Base-by-base conservation (phyloP, 1,140 invertebrate species). In the Dreissena rostriformis region DNA sequence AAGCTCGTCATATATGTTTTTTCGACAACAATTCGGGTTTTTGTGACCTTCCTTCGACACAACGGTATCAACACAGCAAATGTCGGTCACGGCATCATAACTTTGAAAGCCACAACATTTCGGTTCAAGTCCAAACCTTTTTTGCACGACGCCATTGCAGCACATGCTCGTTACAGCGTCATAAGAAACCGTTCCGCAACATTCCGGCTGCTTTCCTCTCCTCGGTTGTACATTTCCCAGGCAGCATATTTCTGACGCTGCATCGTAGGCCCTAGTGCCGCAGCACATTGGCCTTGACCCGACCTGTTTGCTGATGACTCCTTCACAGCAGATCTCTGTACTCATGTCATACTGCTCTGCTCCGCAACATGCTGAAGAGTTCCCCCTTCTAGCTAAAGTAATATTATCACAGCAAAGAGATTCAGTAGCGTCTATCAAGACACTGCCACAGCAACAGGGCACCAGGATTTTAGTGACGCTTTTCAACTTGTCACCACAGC, bases 251-350 rank as follows among this genome's bases (percentile, higher is more conserved):
- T 84, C 75, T 4, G 63, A 65, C 39, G 39, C 39, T 61, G 57
- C 57, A n/a, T 84, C 82, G 49, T 72, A 84, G 4, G 67, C 63
- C 24, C 77, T 84, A 26, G 73, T 77, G 15, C 75, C 82, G 52
- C 82, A 84, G 52, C 82, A 84, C 10, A 57, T 28, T 0, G 82
- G 82, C 61, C 72, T 84, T 1, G 82, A 78, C 24, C 82, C 82
- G 5, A 19, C 26, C 49, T 68, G 53, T 24, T 63, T 24, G 66
- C 77, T 84, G 17, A 84, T 68, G 19, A 78, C 68, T 14, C 66
- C 73, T 1, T 84, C 49, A 39, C 82, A 84, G 57, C 82, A 84
- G 49, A 84, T 51, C 28, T 84, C 61, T 8, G 57, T 51, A 15
- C 63, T 57, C 8, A 53, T 77, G 29, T 84, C 74, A 53, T 84